A percentile compares a stretch with the other conserved stretches of the same genome.
These are phyloP conservation scores for Masticophis lateralis DNA, from an alignment of 2,797 vertebrate species.

Conservation along the genomic window DNA sequence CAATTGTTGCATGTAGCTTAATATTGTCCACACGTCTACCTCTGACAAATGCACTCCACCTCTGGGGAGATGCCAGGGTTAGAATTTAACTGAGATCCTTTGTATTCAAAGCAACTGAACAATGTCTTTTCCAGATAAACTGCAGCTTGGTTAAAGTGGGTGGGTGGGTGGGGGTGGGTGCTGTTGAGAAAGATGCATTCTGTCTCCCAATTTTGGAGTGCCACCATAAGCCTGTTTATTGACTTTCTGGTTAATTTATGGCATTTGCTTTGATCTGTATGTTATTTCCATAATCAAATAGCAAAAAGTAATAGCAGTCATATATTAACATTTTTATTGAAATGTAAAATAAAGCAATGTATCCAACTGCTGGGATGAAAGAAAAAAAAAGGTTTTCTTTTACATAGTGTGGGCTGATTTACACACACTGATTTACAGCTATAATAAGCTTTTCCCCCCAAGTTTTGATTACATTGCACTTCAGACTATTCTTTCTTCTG, in stretches of 20 bases:
- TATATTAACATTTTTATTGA: slow-evolving; percentile 14
- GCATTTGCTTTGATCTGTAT: neutral
- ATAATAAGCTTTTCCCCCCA: neutral
- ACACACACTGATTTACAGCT: slow-evolving; percentile 4
- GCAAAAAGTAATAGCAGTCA: neutral
- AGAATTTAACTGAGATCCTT: neutral
- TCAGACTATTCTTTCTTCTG: slow-evolving; percentile 8
- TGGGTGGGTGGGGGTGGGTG: neutral
- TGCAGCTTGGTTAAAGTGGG: neutral
- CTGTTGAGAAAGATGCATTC: neutral
- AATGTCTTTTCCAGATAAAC: neutral
- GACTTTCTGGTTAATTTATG: neutral
- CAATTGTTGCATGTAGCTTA: neutral
- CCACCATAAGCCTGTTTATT: neutral
- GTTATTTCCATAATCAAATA: slow-evolving; percentile 19
- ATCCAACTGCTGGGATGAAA: neutral
- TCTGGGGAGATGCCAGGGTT: neutral
- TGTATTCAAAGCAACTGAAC: neutral
- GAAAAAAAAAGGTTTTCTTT: neutral
- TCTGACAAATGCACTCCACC: neutral
- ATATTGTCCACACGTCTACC: neutral
- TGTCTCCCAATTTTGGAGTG: neutral
- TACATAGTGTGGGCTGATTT: neutral
- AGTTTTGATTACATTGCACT: slow-evolving; percentile 14
- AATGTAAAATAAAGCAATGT: neutral